Conservation (phyloP, 2,113 vertebrate species). For the Coturnix japonica region DNA sequence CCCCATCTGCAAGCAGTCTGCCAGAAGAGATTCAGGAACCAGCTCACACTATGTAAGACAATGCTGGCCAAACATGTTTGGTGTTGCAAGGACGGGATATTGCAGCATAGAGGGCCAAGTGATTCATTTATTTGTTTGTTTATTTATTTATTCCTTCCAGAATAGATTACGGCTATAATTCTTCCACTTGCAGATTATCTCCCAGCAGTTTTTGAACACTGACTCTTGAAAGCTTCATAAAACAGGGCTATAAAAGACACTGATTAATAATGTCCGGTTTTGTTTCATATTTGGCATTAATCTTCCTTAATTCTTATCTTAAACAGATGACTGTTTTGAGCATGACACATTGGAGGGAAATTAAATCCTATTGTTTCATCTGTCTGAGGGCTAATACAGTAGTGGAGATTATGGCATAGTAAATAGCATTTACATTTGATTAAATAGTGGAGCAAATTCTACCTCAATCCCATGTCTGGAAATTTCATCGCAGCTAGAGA, state of each 20-base stretch:
- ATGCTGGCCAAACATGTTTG: not conserved
- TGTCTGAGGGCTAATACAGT: not conserved
- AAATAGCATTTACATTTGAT: not conserved
- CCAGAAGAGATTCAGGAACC: not conserved
- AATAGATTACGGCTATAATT: not conserved
- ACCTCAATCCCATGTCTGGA: not conserved
- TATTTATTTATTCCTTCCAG: not conserved
- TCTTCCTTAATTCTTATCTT: conserved; percentile 10
- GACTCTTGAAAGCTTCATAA: not conserved
- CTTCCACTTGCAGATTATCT: not conserved
- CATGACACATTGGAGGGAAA: not conserved
- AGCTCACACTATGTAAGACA: not conserved
- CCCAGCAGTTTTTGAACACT: not conserved
- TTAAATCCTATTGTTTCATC: not conserved
- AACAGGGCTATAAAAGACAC: not conserved
- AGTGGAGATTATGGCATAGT: not conserved
- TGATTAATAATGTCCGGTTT: not conserved
- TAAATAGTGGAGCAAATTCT: not conserved
- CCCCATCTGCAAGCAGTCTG: not conserved
- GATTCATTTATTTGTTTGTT: not conserved
- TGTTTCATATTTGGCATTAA: not conserved
- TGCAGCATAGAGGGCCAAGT: not conserved
- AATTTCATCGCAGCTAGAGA: not conserved
- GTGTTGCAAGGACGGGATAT: not conserved
- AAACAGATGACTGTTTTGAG: not conserved